These are phyloP conservation scores for Procavia capensis DNA, from an alignment of 2,113 vertebrate species.

Conservation along the genomic window DNA sequence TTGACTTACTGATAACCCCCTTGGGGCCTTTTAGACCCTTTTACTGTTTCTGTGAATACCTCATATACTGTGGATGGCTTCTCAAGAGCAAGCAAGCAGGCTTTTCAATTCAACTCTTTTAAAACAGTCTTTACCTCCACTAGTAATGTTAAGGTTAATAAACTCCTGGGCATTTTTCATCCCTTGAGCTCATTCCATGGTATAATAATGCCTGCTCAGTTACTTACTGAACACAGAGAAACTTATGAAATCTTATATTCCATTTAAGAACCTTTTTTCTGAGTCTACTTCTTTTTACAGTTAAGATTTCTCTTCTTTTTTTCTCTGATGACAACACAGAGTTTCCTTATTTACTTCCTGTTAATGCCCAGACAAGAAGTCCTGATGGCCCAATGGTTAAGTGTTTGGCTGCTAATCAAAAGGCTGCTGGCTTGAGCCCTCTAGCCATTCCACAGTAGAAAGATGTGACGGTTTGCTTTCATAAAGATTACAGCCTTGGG, in stretches of 20 bases:
- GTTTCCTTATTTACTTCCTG: background rate
- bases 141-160: background rate
- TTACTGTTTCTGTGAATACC: background rate
- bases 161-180: background rate
- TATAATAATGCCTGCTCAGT: background rate
- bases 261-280: background rate
- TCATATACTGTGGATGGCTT: background rate
- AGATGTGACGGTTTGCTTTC: background rate
- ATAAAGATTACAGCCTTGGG: too few relatives aligned
- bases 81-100: background rate
- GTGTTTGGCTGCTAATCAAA: background rate
- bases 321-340: background rate
- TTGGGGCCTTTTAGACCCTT: background rate
- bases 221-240: background rate
- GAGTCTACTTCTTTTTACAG: background rate
- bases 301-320: constrained; percentile 1
- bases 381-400: background rate
- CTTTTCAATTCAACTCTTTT: background rate
- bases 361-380: background rate
- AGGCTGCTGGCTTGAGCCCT: background rate
- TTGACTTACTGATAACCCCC: background rate
- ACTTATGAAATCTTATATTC: background rate
- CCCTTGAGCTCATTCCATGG: background rate
- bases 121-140: background rate
- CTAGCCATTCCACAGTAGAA: accelerated